These are phyloP conservation scores for Caranx ignobilis DNA, from an alignment of 2,113 vertebrate genomes.

Conservation along the genomic window DNA sequence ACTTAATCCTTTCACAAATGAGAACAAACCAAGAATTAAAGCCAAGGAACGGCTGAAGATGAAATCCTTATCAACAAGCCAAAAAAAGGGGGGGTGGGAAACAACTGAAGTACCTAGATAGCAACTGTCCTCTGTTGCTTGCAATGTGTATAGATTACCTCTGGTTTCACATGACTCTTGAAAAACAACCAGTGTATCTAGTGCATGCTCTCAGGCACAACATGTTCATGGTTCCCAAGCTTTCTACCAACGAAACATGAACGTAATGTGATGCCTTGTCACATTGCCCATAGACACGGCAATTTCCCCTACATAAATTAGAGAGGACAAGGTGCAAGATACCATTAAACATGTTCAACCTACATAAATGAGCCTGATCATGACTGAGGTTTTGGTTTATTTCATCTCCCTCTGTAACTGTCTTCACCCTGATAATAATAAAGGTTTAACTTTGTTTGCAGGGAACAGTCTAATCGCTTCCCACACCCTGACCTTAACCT, in stretches of 20 bases:
- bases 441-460: constrained; percentile 43
- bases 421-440: constrained; percentile 16
- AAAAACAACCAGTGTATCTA: not conserved
- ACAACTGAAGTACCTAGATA: constrained; percentile 2
- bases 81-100: not conserved
- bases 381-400: not conserved
- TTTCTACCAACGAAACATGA: constrained; percentile 5
- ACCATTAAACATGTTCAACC: not conserved
- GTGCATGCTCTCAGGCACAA: not conserved
- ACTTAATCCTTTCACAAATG: constrained; percentile 56
- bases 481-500: constrained; percentile 54
- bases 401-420: not conserved
- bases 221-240: not conserved
- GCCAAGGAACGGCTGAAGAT: constrained; percentile 22
- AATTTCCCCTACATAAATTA: not conserved
- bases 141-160: constrained; percentile 12
- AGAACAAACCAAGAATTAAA: constrained; percentile 52
- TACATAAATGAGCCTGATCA: not conserved
- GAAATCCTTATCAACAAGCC: constrained; percentile 6
- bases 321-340: not conserved
- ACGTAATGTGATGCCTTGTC: constrained; percentile 1
- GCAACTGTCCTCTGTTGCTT: not conserved
- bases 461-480: constrained; percentile 53
- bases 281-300: not conserved
- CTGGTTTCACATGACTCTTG: not conserved